Base-by-base conservation (phyloP, 1,140 invertebrate genomes). In the Atta texana region DNA sequence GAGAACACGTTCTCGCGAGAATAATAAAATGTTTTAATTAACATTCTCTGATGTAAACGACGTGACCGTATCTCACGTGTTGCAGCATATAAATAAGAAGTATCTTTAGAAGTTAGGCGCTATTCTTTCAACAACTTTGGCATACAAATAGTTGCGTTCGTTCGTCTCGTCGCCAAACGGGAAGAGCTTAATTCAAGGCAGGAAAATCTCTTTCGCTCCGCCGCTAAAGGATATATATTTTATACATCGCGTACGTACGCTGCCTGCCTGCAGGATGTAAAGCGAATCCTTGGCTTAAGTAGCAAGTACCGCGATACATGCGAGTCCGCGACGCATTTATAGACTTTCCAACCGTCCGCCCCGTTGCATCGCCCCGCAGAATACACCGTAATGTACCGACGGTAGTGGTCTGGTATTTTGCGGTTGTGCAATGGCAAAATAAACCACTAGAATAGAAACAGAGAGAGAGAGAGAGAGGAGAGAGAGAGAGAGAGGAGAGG, bases 241-340 rank as follows among this genome's bases (percentile, higher is more conserved):
- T 84, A 84, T 84, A 63, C 44, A 63, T 51, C 55, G 69, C 28
- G 69, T 63, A 57, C 21, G 14, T 39, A 66, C 21, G 64, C 39
- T 28, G 80, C 28, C 21, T 31, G 78, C 78, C 55, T 75, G 39
- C 69, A 21, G 80, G 55, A 84, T 84, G 69, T 84, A 84, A 84
- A 84, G n/a, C 39, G 80, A 84, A 84, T 84, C 69, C 80, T 61
- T 61, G 28, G 80, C 69, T 84, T 84, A 84, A 84, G 44, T 34
- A 57, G 78, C 31, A 61, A 44, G 61, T 31, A 55, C 39, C 34
- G n/a, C 68, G 68, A n/a, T 74, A 75, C 68, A 57, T 63, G 39
- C 55, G 39, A 84, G 28, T 34, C 31, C 39, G 55, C 69, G 55
- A 61, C 39, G 53, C 74, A 59, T 63, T 77, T 85, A 76, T 71